phyloP scores from a whole-genome alignment of 2,113 vertebrate genomes.

The Gracilinanus agilis region DNA sequence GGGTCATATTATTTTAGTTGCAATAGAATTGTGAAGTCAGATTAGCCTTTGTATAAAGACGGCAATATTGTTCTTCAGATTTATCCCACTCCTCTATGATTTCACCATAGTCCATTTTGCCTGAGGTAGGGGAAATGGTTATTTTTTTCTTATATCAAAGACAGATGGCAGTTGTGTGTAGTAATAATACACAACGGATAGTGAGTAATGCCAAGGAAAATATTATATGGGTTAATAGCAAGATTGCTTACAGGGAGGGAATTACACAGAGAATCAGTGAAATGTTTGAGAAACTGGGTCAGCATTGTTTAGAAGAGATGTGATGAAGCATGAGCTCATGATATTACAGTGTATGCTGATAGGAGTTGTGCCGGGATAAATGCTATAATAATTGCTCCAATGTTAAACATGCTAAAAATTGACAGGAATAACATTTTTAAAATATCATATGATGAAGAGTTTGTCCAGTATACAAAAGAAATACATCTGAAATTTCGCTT shows the following conservation, averaged over 20 bases:
- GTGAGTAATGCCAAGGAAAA: not conserved
- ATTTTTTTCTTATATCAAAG: conserved; percentile 5
- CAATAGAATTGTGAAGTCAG: not conserved
- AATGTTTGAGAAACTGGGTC: not conserved
- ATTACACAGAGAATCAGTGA: conserved; percentile 33
- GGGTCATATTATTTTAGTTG: not conserved
- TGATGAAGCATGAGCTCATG: not conserved
- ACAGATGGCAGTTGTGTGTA: conserved; percentile 26
- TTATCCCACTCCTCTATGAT: not conserved
- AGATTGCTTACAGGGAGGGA: conserved; percentile 15
- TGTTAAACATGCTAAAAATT: not conserved
- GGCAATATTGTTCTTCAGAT: not conserved
- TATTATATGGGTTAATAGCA: conserved; percentile 11
- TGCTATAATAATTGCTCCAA: not conserved
- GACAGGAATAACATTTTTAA: not conserved
- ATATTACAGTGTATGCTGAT: not conserved
- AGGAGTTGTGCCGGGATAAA: not conserved
- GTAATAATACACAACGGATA: conserved; percentile 8
- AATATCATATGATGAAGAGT: not conserved
- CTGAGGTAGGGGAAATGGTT: not conserved
- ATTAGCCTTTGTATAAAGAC: not conserved
- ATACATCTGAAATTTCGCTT: not conserved
- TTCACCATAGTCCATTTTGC: not conserved
- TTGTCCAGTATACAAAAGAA: not conserved
- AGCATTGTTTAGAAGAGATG: not conserved